These are phyloP conservation scores for Argyrosomus regius DNA, from an alignment of 2,797 vertebrate species.

Conservation along the genomic window DNA sequence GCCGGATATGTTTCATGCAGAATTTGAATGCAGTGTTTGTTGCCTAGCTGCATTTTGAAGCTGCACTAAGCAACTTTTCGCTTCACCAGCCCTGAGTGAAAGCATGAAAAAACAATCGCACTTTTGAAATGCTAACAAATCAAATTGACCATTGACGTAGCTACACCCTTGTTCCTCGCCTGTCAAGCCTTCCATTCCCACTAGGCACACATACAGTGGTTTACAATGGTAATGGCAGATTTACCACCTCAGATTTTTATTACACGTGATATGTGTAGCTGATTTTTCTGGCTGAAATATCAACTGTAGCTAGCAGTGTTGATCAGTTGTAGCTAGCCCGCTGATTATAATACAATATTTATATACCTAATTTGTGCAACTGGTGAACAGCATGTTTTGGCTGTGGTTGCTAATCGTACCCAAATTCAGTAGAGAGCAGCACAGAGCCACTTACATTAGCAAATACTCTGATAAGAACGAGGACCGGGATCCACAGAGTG, in stretches of 20 bases:
- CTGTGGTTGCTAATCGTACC: neutral
- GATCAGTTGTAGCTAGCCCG: neutral
- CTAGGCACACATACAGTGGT: neutral
- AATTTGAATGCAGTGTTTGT: neutral
- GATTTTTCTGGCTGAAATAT: neutral
- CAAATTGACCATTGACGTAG: neutral
- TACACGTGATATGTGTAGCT: too few relatives aligned
- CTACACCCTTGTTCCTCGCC: neutral
- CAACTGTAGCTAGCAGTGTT: neutral
- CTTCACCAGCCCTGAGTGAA: neutral
- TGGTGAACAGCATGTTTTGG: neutral
- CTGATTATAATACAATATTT: neutral
- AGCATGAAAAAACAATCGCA: neutral
- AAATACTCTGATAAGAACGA: neutral
- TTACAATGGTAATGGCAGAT: neutral
- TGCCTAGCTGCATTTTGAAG: neutral
- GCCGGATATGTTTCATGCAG: neutral
- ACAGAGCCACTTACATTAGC: too few relatives aligned
- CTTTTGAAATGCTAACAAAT: neutral
- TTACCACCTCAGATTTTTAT: neutral
- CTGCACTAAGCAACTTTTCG: neutral
- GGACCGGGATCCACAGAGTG: neutral
- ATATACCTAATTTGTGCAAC: too few relatives aligned
- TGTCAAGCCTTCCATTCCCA: neutral
- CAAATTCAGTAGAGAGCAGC: neutral